These are phyloP conservation scores for Paguma larvata DNA, from an alignment of 2,797 vertebrate genomes.

Conservation along the genomic window DNA sequence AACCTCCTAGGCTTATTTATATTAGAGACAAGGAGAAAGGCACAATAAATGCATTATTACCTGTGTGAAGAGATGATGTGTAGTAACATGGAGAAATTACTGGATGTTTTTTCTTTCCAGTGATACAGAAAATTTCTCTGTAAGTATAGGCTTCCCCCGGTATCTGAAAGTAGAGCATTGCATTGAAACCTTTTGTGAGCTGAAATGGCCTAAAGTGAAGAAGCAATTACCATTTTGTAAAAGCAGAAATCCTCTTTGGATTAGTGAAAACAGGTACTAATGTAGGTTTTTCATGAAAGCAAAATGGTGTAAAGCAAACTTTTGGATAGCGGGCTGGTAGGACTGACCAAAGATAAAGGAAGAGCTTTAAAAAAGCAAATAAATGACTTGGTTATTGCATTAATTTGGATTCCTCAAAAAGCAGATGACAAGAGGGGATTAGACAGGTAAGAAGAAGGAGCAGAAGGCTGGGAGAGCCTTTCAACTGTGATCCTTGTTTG, in stretches of 20 bases:
- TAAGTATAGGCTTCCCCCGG: neutral
- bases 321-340: neutral
- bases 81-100: neutral
- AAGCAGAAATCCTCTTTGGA: neutral
- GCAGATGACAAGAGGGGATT: neutral
- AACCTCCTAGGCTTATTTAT: constrained; percentile 34
- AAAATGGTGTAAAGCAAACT: neutral
- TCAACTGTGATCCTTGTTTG: neutral
- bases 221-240: neutral
- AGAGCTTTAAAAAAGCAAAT: neutral
- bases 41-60: neutral
- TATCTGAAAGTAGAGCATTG: neutral
- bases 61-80: neutral
- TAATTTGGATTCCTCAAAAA: neutral
- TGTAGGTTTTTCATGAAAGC: neutral
- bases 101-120: neutral
- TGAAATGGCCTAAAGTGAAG: neutral
- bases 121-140: neutral
- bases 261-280: neutral
- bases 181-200: neutral
- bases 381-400: neutral
- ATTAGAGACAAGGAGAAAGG: constrained; percentile 22
- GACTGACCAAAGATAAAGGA: neutral
- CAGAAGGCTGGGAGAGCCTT: neutral
- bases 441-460: neutral